Conservation (phyloP, 2,888 invertebrate genomes). For the Sympetrum striolatum region DNA sequence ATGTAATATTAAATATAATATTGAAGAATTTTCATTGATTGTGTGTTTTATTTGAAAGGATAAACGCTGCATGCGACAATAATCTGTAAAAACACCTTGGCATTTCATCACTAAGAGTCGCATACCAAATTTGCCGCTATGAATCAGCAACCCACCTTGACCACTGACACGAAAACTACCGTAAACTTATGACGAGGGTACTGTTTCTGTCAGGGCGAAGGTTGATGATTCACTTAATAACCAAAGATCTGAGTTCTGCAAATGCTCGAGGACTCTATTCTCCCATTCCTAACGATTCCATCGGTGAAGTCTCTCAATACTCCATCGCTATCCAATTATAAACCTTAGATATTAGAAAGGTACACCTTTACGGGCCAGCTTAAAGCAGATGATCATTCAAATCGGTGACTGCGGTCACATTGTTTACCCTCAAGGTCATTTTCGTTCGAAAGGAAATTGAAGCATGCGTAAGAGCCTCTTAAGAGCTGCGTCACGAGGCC, state of each 20-base stretch:
- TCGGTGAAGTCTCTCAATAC: too few species aligned
- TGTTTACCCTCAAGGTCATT: neutral
- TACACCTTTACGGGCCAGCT: neutral
- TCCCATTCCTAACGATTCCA: too few species aligned
- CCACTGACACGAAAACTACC: neutral
- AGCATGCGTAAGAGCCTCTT: neutral
- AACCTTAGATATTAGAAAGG: neutral
- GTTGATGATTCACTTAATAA: neutral
- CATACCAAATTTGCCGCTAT: too few species aligned
- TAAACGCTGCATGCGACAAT: too few species aligned
- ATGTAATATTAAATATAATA: too few species aligned
- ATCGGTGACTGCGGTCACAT: neutral
- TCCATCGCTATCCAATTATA: too few species aligned
- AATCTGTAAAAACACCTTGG: too few species aligned
- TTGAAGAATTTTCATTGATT: too few species aligned
- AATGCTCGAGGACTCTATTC: neutral
- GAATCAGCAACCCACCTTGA: too few species aligned
- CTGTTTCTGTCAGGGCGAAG: neutral
- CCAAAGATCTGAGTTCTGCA: neutral
- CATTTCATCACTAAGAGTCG: too few species aligned
- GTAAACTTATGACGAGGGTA: neutral
- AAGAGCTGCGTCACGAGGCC: neutral
- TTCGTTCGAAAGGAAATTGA: neutral
- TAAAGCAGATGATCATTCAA: neutral
- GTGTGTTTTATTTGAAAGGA: too few species aligned